phyloP scores from a whole-genome alignment of 35 echinoderm and acorn worm genomes.

The Stichopus chloronotus region DNA sequence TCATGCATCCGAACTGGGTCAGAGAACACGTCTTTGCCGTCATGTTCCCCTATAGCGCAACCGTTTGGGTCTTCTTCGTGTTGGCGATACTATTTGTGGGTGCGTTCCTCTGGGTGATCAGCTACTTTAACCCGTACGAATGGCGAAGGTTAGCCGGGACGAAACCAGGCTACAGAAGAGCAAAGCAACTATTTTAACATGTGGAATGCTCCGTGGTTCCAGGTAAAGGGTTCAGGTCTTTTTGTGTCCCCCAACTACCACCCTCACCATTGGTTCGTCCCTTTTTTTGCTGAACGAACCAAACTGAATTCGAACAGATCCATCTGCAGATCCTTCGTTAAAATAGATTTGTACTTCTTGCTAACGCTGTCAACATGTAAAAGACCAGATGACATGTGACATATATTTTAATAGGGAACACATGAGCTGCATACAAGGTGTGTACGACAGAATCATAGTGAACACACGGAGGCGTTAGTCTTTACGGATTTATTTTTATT shows the following conservation, averaged over 20 bases:
- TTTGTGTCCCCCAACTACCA: too few relatives aligned
- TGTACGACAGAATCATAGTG: too few relatives aligned
- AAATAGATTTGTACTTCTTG: too few relatives aligned
- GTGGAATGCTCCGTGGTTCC: conserved; percentile 82
- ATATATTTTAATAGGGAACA: too few relatives aligned
- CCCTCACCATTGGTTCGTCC: too few relatives aligned
- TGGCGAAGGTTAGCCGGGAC: conserved; percentile 56
- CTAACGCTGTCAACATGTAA: too few relatives aligned
- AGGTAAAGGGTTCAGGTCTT: conserved; percentile 1
- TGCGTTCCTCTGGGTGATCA: conserved; percentile 59
- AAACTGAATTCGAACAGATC: too few relatives aligned
- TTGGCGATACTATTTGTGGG: conserved; percentile 71
- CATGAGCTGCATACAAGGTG: too few relatives aligned
- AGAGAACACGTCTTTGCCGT: conserved; percentile 80
- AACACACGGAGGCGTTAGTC: too few relatives aligned
- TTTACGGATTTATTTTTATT: neutral
- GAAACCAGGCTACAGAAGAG: conserved; percentile 69
- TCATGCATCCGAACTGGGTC: conserved; percentile 83
- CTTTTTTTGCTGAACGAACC: too few relatives aligned
- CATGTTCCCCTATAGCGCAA: conserved; percentile 77
- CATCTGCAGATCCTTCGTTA: too few relatives aligned
- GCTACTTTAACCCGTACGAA: conserved; percentile 72
- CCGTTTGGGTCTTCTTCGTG: conserved; percentile 79
- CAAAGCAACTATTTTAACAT: conserved; percentile 79
- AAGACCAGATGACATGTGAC: too few relatives aligned